A percentile compares a stretch with the other conserved stretches of the same genome.
These are phyloP conservation scores for Frieseomelitta varia DNA, from an alignment of 1,140 invertebrate species.

Conservation along the genomic window DNA sequence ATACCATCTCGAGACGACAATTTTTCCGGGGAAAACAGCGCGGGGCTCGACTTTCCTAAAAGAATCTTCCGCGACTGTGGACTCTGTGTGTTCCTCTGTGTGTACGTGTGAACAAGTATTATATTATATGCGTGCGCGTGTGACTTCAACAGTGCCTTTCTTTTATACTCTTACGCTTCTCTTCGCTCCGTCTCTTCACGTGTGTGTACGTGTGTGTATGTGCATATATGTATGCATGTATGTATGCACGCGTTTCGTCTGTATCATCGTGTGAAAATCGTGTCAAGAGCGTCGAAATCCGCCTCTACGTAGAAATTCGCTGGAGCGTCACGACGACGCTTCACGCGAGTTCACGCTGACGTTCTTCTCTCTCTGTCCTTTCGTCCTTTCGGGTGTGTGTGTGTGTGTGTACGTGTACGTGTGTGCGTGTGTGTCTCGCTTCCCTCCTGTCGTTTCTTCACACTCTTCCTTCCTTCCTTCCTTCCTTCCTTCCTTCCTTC, in stretches of 20 bases:
- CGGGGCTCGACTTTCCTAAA: conserved; percentile 39
- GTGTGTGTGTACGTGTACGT: too few relatives aligned
- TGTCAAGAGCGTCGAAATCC: conserved; percentile 31
- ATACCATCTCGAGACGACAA: neutral
- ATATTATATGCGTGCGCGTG: conserved; percentile 44
- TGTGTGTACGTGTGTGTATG: neutral
- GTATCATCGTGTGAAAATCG: conserved; percentile 21
- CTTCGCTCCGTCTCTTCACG: neutral
- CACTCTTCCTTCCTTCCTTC: too few relatives aligned
- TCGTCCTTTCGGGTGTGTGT: neutral
- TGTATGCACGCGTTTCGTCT: neutral
- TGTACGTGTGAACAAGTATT: conserved; percentile 50
- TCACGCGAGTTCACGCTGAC: neutral
- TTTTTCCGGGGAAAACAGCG: conserved; percentile 24
- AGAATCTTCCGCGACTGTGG: conserved; percentile 35
- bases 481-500: neutral
- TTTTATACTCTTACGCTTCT: conserved; percentile 41
- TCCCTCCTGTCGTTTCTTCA: neutral
- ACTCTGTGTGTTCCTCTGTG: conserved; percentile 13
- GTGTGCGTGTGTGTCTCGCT: neutral
- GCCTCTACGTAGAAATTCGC: neutral
- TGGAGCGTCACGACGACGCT: neutral
- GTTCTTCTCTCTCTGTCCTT: neutral
- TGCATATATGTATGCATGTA: too few relatives aligned
- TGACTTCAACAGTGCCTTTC: conserved; percentile 57